Evolutionary conservation across 37 sponge, comb jelly and placozoan genomes (phyloP), one percentile per base, ranked within the genome.

Genomic region (Aplysina aerophoba): DNA sequence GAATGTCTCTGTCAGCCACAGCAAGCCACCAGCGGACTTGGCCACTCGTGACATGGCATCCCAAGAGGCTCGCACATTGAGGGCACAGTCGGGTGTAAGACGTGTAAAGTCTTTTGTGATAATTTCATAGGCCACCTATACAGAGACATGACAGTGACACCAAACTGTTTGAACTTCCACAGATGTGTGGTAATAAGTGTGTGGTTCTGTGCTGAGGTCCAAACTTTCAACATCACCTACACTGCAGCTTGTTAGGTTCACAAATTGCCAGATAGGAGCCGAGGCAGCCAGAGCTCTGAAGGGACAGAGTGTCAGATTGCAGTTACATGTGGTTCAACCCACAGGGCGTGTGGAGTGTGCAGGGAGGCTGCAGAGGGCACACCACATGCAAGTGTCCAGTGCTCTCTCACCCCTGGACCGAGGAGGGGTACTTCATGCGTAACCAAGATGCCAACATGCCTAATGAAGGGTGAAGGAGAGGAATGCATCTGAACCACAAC

Each of bases 361-460:
- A n/a, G n/a, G n/a, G n/a, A n/a, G n/a, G n/a, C n/a, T n/a, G n/a
- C n/a, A n/a, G n/a, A 80, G 63, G 72, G 67, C 59, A 25, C 54
- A 85, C 8, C 75, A 61, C 17, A 85, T 84, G 22, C 80, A 80
- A 24, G n/a, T 64, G 61, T 2, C 85, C 89, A 27, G 89, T 85
- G 15, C 86, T 11, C 64, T 27, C 55, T 21, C 66, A 95, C 86
- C 92, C 97, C 38, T 81, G 73, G 11, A 94, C 93, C 0, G 89
- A 67, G n/a, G 83, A 71, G 12, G 98, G 96, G 81, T 95, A 95
- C 73, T 91, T 89, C 92, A 98, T 90, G 41, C 98, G 82, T 40
- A 98, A 59, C 96, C 96, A 97, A 0, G 94, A 90, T 39, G 98
- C 85, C 84, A 98, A 44, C 98, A 95, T 98, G 21, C 98, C 96